These are phyloP conservation scores for Isichthys henryi DNA, from an alignment of 2,113 vertebrate species.

Conservation along the genomic window DNA sequence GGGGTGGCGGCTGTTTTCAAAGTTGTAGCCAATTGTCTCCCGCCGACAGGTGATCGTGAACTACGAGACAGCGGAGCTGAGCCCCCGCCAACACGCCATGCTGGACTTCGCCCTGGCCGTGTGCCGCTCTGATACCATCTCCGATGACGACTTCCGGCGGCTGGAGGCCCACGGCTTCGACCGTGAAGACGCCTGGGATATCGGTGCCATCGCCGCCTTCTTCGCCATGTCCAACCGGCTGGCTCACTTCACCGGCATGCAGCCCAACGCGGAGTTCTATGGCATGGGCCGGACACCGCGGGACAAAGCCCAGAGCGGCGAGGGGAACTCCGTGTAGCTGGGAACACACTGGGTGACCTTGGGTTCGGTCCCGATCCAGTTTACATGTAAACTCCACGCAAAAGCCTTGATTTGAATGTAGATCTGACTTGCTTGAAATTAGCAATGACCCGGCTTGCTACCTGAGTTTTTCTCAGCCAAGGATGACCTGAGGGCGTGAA, in stretches of 20 bases:
- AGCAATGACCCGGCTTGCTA: not conserved
- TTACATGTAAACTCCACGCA: not conserved
- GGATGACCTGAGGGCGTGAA: not conserved
- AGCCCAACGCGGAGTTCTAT: constrained; percentile 73
- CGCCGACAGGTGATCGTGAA: constrained; percentile 68
- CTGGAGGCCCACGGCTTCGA: constrained; percentile 69
- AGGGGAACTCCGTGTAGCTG: not conserved
- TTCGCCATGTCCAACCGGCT: constrained; percentile 74
- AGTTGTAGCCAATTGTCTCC: constrained; percentile 2
- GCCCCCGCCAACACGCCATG: constrained; percentile 60
- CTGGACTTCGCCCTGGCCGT: constrained; percentile 73
- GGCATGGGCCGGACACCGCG: constrained; percentile 58
- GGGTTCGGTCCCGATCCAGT: not conserved
- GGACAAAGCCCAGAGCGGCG: constrained; percentile 33
- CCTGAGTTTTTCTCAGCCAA: not conserved
- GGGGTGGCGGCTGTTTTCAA: not conserved
- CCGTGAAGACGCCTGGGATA: constrained; percentile 75
- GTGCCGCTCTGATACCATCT: constrained; percentile 65
- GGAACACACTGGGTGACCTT: too few relatives aligned
- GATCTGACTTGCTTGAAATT: not conserved
- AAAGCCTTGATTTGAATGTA: not conserved
- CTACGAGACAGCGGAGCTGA: constrained; percentile 64
- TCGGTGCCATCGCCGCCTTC: constrained; percentile 68
- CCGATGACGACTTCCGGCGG: constrained; percentile 63
- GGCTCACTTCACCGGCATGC: constrained; percentile 65